phyloP scores from a whole-genome alignment of 1,140 invertebrate genomes.

The Panagrolaimus sp. region DNA sequence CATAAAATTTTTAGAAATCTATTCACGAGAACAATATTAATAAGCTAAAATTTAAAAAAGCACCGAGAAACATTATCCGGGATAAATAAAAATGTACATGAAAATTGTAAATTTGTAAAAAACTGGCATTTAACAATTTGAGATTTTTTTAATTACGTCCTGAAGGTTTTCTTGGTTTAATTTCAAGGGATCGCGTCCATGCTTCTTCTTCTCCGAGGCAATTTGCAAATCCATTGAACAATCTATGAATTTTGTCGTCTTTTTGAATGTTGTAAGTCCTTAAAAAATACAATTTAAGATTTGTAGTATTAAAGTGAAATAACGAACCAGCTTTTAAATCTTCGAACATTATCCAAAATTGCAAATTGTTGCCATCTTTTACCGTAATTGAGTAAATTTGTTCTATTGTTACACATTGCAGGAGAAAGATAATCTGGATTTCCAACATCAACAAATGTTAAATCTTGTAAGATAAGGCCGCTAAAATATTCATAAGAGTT shows the following conservation, averaged over 20 bases:
- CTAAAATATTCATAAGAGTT: conserved; percentile 65
- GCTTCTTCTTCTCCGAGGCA: conserved; percentile 29
- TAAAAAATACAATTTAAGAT: not conserved
- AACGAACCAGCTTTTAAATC: conserved; percentile 29
- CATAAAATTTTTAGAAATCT: no score
- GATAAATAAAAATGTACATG: conserved; percentile 8
- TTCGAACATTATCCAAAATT: conserved; percentile 32
- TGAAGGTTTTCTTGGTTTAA: conserved; percentile 26
- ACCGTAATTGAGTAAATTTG: conserved; percentile 34
- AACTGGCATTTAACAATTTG: not conserved
- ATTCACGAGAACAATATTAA: no score
- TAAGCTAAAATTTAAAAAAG: not conserved
- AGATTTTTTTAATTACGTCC: not conserved
- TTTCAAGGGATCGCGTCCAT: conserved; percentile 37
- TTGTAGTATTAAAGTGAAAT: not conserved
- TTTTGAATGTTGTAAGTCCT: conserved; percentile 34
- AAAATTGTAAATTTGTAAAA: not conserved
- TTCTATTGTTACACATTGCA: conserved; percentile 20
- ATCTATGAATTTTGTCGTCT: conserved; percentile 30
- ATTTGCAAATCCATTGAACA: conserved; percentile 32
- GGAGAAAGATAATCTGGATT: conserved; percentile 60
- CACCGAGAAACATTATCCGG: conserved; percentile 9
- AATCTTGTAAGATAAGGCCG: conserved; percentile 91
- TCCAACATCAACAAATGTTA: conserved; percentile 96
- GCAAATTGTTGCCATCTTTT: conserved; percentile 40